These are phyloP conservation scores for Hormaphis cornu DNA, from an alignment of 1,140 invertebrate genomes.

Conservation along the genomic window DNA sequence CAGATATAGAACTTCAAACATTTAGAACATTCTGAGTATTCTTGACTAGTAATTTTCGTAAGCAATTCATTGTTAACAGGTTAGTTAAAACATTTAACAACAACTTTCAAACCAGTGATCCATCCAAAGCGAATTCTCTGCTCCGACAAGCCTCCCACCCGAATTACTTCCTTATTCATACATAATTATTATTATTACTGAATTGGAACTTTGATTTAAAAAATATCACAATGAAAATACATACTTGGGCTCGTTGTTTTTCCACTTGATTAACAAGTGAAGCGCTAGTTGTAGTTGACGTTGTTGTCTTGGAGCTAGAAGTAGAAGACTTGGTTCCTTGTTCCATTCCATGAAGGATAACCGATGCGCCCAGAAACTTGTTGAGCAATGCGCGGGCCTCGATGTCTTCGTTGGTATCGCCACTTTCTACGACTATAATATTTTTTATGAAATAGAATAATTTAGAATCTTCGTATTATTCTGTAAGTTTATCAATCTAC, in stretches of 20 bases:
- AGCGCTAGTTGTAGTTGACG: slow-evolving; percentile 33
- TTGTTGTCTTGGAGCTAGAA: not conserved
- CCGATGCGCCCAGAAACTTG: slow-evolving; percentile 67
- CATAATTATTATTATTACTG: no score
- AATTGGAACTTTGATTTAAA: not conserved
- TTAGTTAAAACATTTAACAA: no score
- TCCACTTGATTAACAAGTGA: slow-evolving; percentile 40
- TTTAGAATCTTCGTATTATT: not conserved
- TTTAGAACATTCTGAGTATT: no score
- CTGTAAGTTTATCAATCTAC: not conserved
- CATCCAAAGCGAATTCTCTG: no score
- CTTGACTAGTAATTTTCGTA: no score
- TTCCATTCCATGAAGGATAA: slow-evolving; percentile 61
- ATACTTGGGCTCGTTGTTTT: slow-evolving; percentile 36
- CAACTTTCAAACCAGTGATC: no score
- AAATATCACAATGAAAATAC: no score
- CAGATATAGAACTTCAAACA: no score
- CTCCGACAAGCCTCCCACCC: no score
- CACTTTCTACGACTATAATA: slow-evolving; percentile 48
- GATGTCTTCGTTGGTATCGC: slow-evolving; percentile 54
- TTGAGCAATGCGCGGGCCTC: slow-evolving; percentile 63
- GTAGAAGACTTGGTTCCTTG: slow-evolving; percentile 33
- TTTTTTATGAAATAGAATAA: slow-evolving; percentile 27
- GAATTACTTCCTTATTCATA: no score
- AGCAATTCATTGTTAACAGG: no score